Evolutionary conservation across 2,797 vertebrate genomes (phyloP), one percentile per base, ranked within the genome.

Genomic region (Oreonectes daqikongensis): DNA sequence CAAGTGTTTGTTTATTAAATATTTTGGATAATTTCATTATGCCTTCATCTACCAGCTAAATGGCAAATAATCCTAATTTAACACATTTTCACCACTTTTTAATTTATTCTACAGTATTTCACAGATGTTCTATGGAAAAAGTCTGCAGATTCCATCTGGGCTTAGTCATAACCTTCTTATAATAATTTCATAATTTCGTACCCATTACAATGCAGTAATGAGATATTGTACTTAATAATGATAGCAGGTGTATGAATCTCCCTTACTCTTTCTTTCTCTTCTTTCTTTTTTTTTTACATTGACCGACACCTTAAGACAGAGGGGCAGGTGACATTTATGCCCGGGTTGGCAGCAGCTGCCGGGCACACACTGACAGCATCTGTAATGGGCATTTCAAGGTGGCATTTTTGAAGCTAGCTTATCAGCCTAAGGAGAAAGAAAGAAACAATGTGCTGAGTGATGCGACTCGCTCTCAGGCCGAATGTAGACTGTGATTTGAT

Each of bases 351-450:
- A 50, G 61, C 30, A 30, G 40, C 55, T 64, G 63, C 44, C 2
- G 35, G 79, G 69, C 74, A 77, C 74, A 77, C 32, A 24, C 40
- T 59, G 53, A 57, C 44, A 68, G 69, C 24, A 50, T 14, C 53
- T 28, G 53, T 69, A 77, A 73, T 77, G 63, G 55, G 15, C 55
- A 67, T 77, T 72, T 81, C 65, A 77, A 81, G 69, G 57, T 72
- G 69, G 28, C 40, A 64, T 69, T 77, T 65, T 69, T 28, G 14
- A 59, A 69, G n/a, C 46, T 50, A 20, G 26, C 46, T 77, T 46
- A 73, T 60, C 60, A 30, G 44, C n/a, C n/a, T n/a, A n/a, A 65
- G 35, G 15, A 86, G 85, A 84, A 32, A 18, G 6, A 5, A 53
- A 52, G 40, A 61, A 40, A 12, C 24, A 26, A 32, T n/a, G 57